Conservation (phyloP, 2,113 vertebrate species). For the Triplophysa tibetana region DNA sequence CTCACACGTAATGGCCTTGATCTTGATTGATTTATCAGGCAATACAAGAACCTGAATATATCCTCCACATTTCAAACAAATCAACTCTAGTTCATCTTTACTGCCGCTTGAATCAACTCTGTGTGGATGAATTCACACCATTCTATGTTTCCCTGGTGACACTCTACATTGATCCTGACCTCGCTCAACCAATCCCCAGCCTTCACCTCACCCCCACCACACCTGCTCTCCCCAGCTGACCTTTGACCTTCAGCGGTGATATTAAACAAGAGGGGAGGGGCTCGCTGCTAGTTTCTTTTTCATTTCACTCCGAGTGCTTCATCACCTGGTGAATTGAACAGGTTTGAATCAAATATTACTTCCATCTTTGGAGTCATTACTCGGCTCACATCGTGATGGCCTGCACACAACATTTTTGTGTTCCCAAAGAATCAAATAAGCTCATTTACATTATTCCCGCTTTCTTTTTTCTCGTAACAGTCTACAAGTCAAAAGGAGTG, state of each 20-base stretch:
- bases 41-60: not conserved
- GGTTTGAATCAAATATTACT: not conserved
- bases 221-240: slow-evolving; percentile 20
- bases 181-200: not conserved
- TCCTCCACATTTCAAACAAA: not conserved
- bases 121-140: not conserved
- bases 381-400: not conserved
- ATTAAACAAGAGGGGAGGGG: not conserved
- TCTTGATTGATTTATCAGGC: not conserved
- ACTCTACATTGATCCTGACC: slow-evolving; percentile 14
- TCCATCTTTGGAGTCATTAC: not conserved
- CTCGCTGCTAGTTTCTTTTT: not conserved
- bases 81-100: not conserved
- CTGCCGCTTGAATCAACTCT: not conserved
- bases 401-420: not conserved
- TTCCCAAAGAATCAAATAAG: slow-evolving; percentile 50
- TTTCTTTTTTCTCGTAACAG: too few relatives aligned
- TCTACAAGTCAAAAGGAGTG: not conserved
- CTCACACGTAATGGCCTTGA: not conserved
- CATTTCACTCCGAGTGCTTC: not conserved
- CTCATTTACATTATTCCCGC: slow-evolving; percentile 35
- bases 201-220: not conserved
- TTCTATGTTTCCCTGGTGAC: not conserved
- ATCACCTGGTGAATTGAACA: not conserved
- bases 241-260: not conserved